Evolutionary conservation across 1,140 invertebrate species (phyloP).

Genomic region (Paraescarpia echinospica): DNA sequence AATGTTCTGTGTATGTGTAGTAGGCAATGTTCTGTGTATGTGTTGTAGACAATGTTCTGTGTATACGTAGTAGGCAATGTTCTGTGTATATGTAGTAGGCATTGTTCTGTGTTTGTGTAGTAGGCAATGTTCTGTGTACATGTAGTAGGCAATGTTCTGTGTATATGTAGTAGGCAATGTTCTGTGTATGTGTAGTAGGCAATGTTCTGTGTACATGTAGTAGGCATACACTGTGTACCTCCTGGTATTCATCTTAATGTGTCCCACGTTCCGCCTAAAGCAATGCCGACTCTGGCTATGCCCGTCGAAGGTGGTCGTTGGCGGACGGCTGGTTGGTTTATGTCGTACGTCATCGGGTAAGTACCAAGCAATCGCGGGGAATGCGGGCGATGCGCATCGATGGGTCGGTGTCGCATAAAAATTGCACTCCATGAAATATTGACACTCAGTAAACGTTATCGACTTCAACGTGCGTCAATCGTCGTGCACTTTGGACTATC

Average conservation of each 20-base stretch:
- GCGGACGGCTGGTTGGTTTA: background rate
- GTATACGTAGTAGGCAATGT: too few relatives aligned
- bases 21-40: too few relatives aligned
- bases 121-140: too few relatives aligned
- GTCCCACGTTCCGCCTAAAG: background rate
- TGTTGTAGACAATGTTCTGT: too few relatives aligned
- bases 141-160: too few relatives aligned
- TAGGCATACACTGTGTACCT: too few relatives aligned
- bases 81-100: too few relatives aligned
- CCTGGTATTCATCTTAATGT: background rate
- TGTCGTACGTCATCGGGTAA: background rate
- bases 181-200: too few relatives aligned
- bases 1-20: too few relatives aligned
- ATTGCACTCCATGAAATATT: background rate
- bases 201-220: too few relatives aligned
- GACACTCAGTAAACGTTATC: background rate
- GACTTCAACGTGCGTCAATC: background rate
- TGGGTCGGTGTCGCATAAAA: background rate
- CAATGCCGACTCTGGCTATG: background rate
- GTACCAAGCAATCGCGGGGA: background rate
- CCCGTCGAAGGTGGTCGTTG: background rate
- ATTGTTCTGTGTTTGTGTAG: too few relatives aligned
- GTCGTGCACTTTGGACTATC: background rate
- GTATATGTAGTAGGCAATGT: too few relatives aligned
- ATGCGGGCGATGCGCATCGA: background rate